Evolutionary conservation across 2,797 vertebrate species (phyloP).

Genomic region (Argentina silus): DNA sequence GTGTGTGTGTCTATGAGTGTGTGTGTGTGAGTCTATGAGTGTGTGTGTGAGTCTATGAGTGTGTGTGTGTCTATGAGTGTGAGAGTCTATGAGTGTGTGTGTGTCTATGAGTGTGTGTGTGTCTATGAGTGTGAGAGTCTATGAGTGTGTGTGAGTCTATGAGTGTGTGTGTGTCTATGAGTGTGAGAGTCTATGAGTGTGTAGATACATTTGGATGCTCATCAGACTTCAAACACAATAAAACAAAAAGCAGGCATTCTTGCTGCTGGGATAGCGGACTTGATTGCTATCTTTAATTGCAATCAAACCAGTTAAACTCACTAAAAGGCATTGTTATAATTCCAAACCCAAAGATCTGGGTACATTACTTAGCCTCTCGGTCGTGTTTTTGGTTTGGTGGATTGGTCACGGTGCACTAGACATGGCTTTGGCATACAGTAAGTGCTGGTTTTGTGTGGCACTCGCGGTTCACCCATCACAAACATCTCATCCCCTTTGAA

Average conservation of each 20-base stretch:
- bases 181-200: constrained; percentile 5
- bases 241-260: constrained; percentile 57
- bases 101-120: constrained; percentile 9
- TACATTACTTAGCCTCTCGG: neutral
- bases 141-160: constrained; percentile 6
- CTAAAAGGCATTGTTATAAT: constrained; percentile 57
- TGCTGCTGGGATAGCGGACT: constrained; percentile 35
- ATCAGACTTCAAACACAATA: constrained; percentile 73
- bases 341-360: constrained; percentile 27
- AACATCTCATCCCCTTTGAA: constrained; percentile 65
- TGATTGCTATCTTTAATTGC: constrained; percentile 72
- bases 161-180: constrained; percentile 14
- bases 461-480: constrained; percentile 72
- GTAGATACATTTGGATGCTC: constrained; percentile 63
- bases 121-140: constrained; percentile 3
- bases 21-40: too few species aligned
- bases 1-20: too few species aligned
- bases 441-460: constrained; percentile 70
- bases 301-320: constrained; percentile 70
- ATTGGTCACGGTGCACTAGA: constrained; percentile 66
- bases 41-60: too few species aligned
- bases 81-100: constrained; percentile 4
- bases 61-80: neutral
- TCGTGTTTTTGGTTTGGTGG: constrained; percentile 57
- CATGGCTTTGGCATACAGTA: constrained; percentile 64